These are phyloP conservation scores for Coremacera marginata DNA, from an alignment of 2,888 invertebrate species.

Conservation along the genomic window DNA sequence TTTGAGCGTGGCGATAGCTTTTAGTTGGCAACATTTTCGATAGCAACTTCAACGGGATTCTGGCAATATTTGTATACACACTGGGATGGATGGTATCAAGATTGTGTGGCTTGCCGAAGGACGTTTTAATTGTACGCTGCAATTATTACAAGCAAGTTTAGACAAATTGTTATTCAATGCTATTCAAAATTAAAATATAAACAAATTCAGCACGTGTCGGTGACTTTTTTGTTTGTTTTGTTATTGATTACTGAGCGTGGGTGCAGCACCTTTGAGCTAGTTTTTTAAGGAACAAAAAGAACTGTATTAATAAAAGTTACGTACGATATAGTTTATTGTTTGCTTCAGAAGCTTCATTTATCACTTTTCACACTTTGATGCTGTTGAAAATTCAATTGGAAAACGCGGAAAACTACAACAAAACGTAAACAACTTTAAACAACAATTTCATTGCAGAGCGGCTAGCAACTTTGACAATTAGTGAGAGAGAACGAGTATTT, in stretches of 20 bases:
- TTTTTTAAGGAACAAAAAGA: background rate
- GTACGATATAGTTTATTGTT: constrained; percentile 30
- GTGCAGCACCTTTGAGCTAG: background rate
- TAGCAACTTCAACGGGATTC: background rate
- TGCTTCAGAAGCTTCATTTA: constrained; percentile 28
- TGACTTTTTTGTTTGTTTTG: background rate
- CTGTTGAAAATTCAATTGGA: background rate
- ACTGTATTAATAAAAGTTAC: background rate
- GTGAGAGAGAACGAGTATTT: background rate
- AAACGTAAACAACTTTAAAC: constrained; percentile 3
- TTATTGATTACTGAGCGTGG: background rate
- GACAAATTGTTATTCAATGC: background rate
- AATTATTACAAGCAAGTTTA: background rate
- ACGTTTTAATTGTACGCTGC: constrained; percentile 20
- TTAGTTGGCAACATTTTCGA: constrained; percentile 25
- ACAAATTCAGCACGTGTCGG: constrained; percentile 4
- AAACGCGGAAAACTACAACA: constrained; percentile 6
- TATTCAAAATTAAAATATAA: constrained; percentile 2
- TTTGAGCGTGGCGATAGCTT: constrained; percentile 55
- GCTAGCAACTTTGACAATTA: background rate
- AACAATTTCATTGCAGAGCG: background rate
- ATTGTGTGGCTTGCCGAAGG: background rate
- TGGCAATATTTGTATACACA: background rate
- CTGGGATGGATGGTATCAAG: background rate
- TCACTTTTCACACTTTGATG: background rate